Evolutionary conservation across 2,888 invertebrate genomes (phyloP), one percentile per base, ranked within the genome.

Genomic region (Glaucopsyche alexis): DNA sequence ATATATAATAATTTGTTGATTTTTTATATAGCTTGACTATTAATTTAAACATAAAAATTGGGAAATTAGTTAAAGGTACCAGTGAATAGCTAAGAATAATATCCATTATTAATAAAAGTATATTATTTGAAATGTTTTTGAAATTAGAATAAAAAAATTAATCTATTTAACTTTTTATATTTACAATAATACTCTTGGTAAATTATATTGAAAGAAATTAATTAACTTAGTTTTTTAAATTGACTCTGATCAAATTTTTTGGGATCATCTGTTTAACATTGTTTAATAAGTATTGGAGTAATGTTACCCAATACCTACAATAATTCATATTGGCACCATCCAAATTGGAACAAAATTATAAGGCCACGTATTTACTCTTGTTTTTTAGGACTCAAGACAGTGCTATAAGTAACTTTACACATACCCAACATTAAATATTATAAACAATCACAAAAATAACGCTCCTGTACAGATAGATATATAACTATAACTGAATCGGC

Each of bases 381-480:
- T 16, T 52, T 52, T 52, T 52, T 16, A 16, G 3, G 9, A 55
- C 55, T 11, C 16, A 19, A 19, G 55, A 19, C 55, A 16, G 55
- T 8, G 19, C 13, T 14, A 60, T 16, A 60, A 60, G 60, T 60
- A 60, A 60, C 60, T 60, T 60, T 60, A 72, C 72, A 72, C 50
- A 19, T 72, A 72, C 71, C 72, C 72, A 75, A 72, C 74, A 71
- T 73, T 73, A 82, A 83, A 82, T 85, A 86, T 66, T 85, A 87
- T 71, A 64, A 77, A 85, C 77, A 81, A 89, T 89, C 87, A 89
- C 86, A 88, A 87, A 84, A 86, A 87, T 85, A 87, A 88, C 87
- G 89, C 88, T 91, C 89, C 88, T 82, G 83, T 81, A 81, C 81
- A 79, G 81, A 81, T 67, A 79, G 81, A 81, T 67, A 66, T 42